Evolutionary conservation across 2,113 vertebrate species (phyloP).

Genomic region (Myiagra hebetior): DNA sequence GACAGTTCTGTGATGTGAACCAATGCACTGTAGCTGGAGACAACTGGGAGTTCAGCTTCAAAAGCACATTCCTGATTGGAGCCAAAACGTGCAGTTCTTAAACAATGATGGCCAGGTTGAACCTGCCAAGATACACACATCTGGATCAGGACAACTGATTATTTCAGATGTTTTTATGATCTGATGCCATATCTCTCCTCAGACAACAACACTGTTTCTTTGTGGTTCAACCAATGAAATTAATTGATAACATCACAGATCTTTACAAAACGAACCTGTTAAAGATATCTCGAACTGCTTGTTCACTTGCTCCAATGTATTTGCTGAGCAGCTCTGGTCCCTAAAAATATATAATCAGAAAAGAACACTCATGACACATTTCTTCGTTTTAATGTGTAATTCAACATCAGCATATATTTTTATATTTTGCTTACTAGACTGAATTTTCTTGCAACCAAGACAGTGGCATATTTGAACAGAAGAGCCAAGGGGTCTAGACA

Average conservation of each 20-base stretch:
- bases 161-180: not conserved
- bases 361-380: not conserved
- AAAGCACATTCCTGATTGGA: not conserved
- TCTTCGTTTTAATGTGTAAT: not conserved
- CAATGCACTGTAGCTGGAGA: not conserved
- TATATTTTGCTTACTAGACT: not conserved
- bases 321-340: slow-evolving; percentile 97
- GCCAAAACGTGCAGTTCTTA: not conserved
- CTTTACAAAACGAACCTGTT: slow-evolving; percentile 78
- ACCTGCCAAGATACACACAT: not conserved
- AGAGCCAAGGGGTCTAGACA: not conserved
- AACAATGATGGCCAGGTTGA: not conserved
- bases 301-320: slow-evolving; percentile 97
- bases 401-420: not conserved
- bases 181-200: not conserved
- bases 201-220: not conserved
- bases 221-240: not conserved
- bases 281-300: slow-evolving; percentile 91
- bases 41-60: not conserved
- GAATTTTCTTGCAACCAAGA: not conserved
- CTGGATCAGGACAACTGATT: not conserved
- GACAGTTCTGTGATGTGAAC: not conserved
- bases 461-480: not conserved
- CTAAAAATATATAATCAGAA: slow-evolving; percentile 54
- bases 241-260: not conserved